A percentile compares a stretch with the other conserved stretches of the same genome.
Conservation (phyloP, 2,797 vertebrate genomes). For the Neosilurus hyrtlii region DNA sequence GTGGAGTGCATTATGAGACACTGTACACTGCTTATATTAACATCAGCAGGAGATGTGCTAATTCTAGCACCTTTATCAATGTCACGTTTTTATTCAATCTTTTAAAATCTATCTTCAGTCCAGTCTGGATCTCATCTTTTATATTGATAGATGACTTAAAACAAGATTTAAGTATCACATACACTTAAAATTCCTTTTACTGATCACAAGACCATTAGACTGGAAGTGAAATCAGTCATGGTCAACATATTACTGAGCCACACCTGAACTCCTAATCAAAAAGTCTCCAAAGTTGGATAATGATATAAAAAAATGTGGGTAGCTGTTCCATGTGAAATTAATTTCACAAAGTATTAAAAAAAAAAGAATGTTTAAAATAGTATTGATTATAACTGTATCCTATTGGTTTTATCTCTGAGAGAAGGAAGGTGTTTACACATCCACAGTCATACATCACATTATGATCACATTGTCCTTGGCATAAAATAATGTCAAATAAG, state of each 20-base stretch:
- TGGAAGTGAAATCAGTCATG: background rate
- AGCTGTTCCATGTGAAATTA: background rate
- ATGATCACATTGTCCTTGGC: background rate
- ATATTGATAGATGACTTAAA: background rate
- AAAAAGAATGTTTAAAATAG: background rate
- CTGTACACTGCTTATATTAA: background rate
- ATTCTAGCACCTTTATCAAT: background rate
- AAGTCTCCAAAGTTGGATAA: background rate
- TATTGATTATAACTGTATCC: background rate
- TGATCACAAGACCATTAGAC: background rate
- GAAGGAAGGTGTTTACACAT: background rate
- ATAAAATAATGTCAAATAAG: background rate
- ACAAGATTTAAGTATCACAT: background rate
- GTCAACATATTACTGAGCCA: background rate
- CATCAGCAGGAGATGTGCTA: background rate
- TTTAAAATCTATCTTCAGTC: background rate
- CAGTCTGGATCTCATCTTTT: background rate
- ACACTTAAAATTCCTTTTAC: background rate
- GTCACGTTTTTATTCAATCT: background rate
- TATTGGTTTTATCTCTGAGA: background rate
- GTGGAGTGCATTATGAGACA: background rate
- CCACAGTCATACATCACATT: background rate
- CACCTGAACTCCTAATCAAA: background rate
- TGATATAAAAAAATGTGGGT: background rate
- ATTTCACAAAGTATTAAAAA: background rate